phyloP scores from a whole-genome alignment of 2,888 invertebrate species.

The Achlya flavicornis region DNA sequence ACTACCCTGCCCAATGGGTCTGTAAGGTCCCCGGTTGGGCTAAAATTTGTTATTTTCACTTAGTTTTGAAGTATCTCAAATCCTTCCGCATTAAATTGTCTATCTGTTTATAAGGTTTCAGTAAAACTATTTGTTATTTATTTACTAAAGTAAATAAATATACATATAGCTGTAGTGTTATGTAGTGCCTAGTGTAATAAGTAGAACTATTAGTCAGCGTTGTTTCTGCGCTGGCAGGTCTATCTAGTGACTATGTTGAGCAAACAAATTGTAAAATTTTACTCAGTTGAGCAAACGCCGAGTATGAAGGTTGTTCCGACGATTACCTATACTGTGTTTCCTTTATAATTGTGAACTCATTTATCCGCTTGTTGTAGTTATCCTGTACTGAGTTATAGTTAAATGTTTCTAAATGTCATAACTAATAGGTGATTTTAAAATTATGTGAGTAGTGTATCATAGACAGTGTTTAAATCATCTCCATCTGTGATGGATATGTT shows the following conservation, averaged over 20 bases:
- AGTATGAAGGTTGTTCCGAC: constrained; percentile 48
- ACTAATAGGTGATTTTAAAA: not conserved
- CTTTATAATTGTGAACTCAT: constrained; percentile 14
- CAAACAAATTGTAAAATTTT: constrained; percentile 46
- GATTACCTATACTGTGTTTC: constrained; percentile 22
- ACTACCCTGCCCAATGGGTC: too few relatives aligned
- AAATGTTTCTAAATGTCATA: not conserved
- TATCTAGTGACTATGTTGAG: constrained; percentile 38
- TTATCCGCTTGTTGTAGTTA: not conserved
- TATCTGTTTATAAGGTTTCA: too few relatives aligned
- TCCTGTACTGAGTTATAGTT: constrained; percentile 3
- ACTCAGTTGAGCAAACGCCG: constrained; percentile 54
- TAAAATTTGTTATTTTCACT: too few relatives aligned
- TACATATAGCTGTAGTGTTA: too few relatives aligned
- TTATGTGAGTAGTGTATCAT: constrained; percentile 15
- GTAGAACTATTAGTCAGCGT: constrained; percentile 46
- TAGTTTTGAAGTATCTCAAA: too few relatives aligned
- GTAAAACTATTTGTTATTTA: too few relatives aligned
- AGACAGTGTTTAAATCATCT: constrained; percentile 14
- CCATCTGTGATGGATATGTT: constrained; percentile 45
- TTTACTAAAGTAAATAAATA: too few relatives aligned
- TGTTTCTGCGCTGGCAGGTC: constrained; percentile 34
- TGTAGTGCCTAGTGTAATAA: not conserved
- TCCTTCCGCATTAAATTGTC: too few relatives aligned
- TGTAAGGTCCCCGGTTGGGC: too few relatives aligned